Percentiles rank a stretch among this genome's conserved stretches.
These are phyloP conservation scores for Trichopria drosophilae DNA, from an alignment of 2,888 invertebrate genomes.

Conservation along the genomic window DNA sequence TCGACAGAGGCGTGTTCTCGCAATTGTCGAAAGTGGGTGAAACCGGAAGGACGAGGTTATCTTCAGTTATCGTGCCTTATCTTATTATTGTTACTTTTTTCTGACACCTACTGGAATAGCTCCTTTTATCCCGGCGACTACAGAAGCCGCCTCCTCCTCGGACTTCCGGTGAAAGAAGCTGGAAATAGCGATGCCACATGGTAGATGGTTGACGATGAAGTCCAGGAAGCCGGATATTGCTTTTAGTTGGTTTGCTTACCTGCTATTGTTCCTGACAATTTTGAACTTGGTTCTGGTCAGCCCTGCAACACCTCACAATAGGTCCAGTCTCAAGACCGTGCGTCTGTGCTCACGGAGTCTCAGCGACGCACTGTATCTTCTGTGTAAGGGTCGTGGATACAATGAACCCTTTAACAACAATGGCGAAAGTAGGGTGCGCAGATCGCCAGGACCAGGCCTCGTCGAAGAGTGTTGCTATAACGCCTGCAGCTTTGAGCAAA, in stretches of 20 bases:
- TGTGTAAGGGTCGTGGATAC: conserved; percentile 49
- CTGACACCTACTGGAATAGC: too few species aligned
- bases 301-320: conserved; percentile 27
- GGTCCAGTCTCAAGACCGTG: conserved; percentile 28
- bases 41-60: too few species aligned
- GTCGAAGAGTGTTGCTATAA: conserved; percentile 54
- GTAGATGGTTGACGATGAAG: conserved; percentile 3
- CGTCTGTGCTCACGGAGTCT: conserved; percentile 50
- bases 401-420: conserved; percentile 48
- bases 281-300: conserved; percentile 31
- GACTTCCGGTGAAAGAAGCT: neutral
- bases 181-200: neutral
- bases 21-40: too few species aligned
- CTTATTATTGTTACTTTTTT: too few species aligned
- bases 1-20: too few species aligned
- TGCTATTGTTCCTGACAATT: conserved; percentile 32
- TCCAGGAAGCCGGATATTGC: conserved; percentile 1
- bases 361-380: conserved; percentile 50
- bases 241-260: too few species aligned
- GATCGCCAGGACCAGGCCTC: conserved; percentile 43
- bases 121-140: too few species aligned
- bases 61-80: too few species aligned
- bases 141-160: too few species aligned
- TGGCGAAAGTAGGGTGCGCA: conserved; percentile 38
- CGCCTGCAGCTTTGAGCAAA: conserved; percentile 45